Evolutionary conservation across 1,140 invertebrate species (phyloP).

Genomic region (Drosophila varians): DNA sequence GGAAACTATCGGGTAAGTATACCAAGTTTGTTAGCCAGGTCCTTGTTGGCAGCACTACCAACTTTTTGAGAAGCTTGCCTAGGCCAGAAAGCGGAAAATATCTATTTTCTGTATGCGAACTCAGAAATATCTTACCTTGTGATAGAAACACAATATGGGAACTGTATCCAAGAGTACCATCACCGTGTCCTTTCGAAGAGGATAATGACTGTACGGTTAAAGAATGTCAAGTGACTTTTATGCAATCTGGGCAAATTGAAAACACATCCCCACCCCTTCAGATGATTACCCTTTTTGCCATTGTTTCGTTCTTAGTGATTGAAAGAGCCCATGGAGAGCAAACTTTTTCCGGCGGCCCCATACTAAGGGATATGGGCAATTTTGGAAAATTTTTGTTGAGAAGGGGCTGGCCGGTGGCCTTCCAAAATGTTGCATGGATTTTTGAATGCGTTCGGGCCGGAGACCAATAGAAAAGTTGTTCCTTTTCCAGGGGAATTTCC

Average conservation of each 20-base stretch:
- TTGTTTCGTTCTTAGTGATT: constrained; percentile 29
- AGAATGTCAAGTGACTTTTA: constrained; percentile 47
- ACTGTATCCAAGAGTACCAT: neutral
- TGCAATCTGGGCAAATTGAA: constrained; percentile 44
- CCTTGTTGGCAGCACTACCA: neutral
- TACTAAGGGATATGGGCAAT: constrained; percentile 52
- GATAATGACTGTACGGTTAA: constrained; percentile 17
- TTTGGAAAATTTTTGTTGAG: constrained; percentile 39
- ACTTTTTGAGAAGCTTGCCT: neutral
- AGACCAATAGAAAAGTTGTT: constrained; percentile 38
- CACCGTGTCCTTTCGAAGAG: constrained; percentile 37
- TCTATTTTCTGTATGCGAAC: no score
- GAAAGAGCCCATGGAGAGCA: constrained; percentile 33
- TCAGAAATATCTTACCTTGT: no score
- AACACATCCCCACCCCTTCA: constrained; percentile 18
- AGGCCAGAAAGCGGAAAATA: no score
- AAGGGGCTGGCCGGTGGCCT: neutral
- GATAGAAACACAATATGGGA: no score
- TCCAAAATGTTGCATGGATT: constrained; percentile 47
- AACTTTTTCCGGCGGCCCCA: constrained; percentile 30
- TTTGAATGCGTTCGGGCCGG: constrained; percentile 18
- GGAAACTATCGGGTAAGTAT: neutral
- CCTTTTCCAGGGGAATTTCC: constrained; percentile 20
- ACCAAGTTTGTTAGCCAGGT: neutral
- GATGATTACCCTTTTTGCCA: neutral